Evolutionary conservation across 2,113 vertebrate genomes (phyloP).

Genomic region (Hydrochoerus hydrochaeris): DNA sequence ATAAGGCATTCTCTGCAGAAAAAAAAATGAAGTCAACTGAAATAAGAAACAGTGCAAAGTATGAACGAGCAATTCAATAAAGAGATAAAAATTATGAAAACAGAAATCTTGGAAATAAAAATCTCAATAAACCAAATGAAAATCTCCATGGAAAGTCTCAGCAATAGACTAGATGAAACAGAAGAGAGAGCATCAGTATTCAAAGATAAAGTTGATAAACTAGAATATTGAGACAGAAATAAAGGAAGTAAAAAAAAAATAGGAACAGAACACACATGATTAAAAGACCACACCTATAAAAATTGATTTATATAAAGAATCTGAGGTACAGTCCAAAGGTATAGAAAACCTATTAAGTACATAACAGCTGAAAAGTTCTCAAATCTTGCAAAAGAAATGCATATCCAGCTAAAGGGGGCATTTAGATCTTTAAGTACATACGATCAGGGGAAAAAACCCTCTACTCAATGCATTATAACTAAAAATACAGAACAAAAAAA

Average conservation of each 20-base stretch:
- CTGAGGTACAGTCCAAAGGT: not conserved
- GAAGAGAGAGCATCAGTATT: not conserved
- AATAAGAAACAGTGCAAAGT: too few species aligned
- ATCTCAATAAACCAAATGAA: not conserved
- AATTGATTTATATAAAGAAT: not conserved
- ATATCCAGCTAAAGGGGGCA: not conserved
- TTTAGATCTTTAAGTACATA: not conserved
- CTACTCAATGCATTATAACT: not conserved
- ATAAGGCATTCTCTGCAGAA: not conserved
- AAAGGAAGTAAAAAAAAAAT: not conserved
- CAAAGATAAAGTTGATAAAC: not conserved
- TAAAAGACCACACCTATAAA: not conserved
- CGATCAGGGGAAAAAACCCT: too few species aligned
- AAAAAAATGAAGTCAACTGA: not conserved
- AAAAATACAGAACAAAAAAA: not conserved
- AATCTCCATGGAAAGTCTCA: not conserved
- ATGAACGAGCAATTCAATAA: not conserved
- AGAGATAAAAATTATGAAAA: not conserved
- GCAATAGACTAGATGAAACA: not conserved
- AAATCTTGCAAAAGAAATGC: not conserved
- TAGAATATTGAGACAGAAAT: not conserved
- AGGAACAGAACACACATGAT: not conserved
- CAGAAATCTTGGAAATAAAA: not conserved
- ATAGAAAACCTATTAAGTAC: not conserved
- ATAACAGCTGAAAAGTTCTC: not conserved